Evolutionary conservation across 2,113 vertebrate genomes (phyloP).

Genomic region (Saguinus midas): DNA sequence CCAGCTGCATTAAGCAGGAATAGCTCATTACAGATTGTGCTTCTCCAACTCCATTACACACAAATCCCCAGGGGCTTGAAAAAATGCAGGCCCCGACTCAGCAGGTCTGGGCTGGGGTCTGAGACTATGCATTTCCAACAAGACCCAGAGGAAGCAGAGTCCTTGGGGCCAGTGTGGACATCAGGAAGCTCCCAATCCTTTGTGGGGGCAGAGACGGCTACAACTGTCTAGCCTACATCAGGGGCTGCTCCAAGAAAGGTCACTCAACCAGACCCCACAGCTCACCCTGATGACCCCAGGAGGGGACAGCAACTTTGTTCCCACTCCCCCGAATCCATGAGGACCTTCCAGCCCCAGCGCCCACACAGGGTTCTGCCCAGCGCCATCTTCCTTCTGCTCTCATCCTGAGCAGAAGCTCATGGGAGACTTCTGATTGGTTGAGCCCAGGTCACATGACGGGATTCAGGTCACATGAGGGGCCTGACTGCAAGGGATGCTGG

Average conservation of each 20-base stretch:
- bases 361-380: no score
- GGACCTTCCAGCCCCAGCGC: accelerated
- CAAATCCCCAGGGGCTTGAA: not conserved
- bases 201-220: no score
- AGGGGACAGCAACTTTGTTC: not conserved
- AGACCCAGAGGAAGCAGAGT: no score
- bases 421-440: not conserved
- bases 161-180: no score
- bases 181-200: no score
- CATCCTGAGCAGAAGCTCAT: not conserved
- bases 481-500: not conserved
- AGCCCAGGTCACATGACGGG: not conserved
- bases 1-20: not conserved
- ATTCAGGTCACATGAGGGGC: not conserved
- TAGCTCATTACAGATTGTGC: not conserved
- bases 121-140: not conserved
- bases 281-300: not conserved
- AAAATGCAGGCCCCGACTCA: not conserved
- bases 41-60: not conserved
- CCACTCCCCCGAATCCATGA: not conserved
- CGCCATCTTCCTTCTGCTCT: not conserved
- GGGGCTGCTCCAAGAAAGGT: no score
- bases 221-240: not conserved
- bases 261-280: not conserved
- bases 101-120: not conserved